Percentiles rank a stretch among this genome's conserved stretches.
These are phyloP conservation scores for Lathamus discolor DNA, from an alignment of 2,113 vertebrate species.

Conservation along the genomic window DNA sequence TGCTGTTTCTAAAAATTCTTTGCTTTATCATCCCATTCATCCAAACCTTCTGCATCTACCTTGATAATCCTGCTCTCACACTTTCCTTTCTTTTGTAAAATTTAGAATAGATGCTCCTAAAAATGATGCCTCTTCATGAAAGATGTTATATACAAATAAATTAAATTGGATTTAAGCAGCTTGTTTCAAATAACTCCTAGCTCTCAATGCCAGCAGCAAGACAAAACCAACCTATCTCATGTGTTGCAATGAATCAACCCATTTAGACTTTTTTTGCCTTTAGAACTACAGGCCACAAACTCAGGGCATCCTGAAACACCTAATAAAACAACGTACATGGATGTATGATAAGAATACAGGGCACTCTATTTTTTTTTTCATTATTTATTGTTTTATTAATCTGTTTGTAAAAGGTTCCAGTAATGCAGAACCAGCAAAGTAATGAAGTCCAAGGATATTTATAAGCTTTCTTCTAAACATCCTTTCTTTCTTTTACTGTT, in stretches of 20 bases:
- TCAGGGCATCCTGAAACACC: not conserved
- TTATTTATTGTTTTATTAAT: not conserved
- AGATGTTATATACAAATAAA: not conserved
- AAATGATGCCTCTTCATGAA: not conserved
- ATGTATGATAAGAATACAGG: not conserved
- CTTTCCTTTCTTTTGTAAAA: not conserved
- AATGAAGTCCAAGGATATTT: not conserved
- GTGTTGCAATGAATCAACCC: not conserved
- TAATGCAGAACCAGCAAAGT: not conserved
- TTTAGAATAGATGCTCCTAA: not conserved
- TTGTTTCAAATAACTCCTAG: not conserved
- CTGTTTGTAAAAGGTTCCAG: not conserved
- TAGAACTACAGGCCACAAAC: not conserved
- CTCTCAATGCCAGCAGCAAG: not conserved
- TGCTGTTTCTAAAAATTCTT: not conserved
- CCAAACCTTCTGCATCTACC: not conserved
- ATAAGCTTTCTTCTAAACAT: not conserved
- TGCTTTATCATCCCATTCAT: not conserved
- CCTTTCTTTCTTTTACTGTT: not conserved
- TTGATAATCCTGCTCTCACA: not conserved
- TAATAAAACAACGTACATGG: not conserved
- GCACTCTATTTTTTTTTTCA: rapidly evolving
- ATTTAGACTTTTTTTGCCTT: not conserved
- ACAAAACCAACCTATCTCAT: not conserved
- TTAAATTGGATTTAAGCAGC: not conserved